Conservation (phyloP, 1,140 invertebrate species). For the Trachymyrmex cornetzi region DNA sequence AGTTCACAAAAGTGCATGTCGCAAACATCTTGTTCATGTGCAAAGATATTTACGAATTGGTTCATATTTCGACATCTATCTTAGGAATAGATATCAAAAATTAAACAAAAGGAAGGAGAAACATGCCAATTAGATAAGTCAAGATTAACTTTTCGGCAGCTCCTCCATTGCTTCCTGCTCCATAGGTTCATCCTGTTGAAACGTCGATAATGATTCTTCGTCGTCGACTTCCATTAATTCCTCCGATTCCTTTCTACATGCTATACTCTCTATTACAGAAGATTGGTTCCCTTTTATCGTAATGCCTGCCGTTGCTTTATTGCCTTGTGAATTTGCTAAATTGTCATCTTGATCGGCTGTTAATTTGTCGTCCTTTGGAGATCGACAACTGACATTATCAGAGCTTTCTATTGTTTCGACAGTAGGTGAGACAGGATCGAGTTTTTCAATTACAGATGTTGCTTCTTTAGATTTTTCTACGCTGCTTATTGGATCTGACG, state of each 20-base stretch:
- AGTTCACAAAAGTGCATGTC: neutral
- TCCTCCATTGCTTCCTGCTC: slow-evolving; percentile 82
- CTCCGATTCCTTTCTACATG: slow-evolving; percentile 59
- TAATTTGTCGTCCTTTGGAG: slow-evolving; percentile 44
- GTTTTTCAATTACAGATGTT: slow-evolving; percentile 53
- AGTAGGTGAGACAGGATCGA: slow-evolving; percentile 55
- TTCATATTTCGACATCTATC: slow-evolving; percentile 30
- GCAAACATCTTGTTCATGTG: slow-evolving; percentile 3
- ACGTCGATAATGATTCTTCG: slow-evolving; percentile 75
- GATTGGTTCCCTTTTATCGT: slow-evolving; percentile 44
- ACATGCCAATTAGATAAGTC: slow-evolving; percentile 38
- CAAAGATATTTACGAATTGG: slow-evolving; percentile 44
- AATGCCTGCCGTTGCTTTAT: slow-evolving; percentile 18
- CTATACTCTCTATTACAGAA: slow-evolving; percentile 55
- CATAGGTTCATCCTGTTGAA: slow-evolving; percentile 83
- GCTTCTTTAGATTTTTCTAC: slow-evolving; percentile 82
- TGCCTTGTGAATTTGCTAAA: slow-evolving; percentile 53
- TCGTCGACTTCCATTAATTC: slow-evolving; percentile 85
- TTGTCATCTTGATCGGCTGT: slow-evolving; percentile 42
- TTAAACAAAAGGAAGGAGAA: slow-evolving; percentile 33
- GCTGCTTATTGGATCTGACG: slow-evolving; percentile 81
- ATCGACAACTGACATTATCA: slow-evolving; percentile 47
- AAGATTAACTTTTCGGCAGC: slow-evolving; percentile 82
- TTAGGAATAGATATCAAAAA: slow-evolving; percentile 66
- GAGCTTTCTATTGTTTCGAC: slow-evolving; percentile 64